These are phyloP conservation scores for Cephus pygmeus DNA, from an alignment of 2,888 invertebrate genomes.

Conservation along the genomic window DNA sequence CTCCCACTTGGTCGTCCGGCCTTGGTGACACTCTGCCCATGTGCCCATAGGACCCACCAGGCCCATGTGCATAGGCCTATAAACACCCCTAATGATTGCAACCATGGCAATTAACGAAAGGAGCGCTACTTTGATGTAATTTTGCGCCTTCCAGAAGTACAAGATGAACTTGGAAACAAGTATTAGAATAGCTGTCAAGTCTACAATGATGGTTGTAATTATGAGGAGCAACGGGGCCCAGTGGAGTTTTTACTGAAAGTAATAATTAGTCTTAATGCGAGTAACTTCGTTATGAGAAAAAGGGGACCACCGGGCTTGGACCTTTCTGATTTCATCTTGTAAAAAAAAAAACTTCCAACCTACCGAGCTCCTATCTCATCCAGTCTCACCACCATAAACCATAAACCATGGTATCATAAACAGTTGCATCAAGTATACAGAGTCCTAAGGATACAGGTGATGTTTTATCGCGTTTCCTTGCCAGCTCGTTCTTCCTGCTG, in stretches of 20 bases:
- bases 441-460: constrained; percentile 49
- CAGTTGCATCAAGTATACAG: constrained; percentile 30
- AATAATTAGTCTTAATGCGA: constrained; percentile 26
- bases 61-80: constrained; percentile 3
- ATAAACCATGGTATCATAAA: constrained; percentile 26
- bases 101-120: constrained; percentile 17
- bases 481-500: background rate
- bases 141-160: constrained; percentile 8
- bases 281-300: background rate
- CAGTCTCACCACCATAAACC: constrained; percentile 10
- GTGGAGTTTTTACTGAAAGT: constrained; percentile 18
- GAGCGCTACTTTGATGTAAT: constrained; percentile 21
- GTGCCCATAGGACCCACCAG: constrained; percentile 23
- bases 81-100: constrained; percentile 16
- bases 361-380: constrained; percentile 16
- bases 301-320: constrained; percentile 38
- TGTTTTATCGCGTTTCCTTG: constrained; percentile 43
- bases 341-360: constrained; percentile 29
- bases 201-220: background rate
- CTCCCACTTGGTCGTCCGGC: constrained; percentile 34
- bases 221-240: background rate
- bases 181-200: background rate
- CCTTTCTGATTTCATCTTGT: constrained; percentile 31
- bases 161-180: background rate
- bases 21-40: constrained; percentile 44